Evolutionary conservation across 2,797 vertebrate species (phyloP).

Genomic region (Enteromius mattozi): DNA sequence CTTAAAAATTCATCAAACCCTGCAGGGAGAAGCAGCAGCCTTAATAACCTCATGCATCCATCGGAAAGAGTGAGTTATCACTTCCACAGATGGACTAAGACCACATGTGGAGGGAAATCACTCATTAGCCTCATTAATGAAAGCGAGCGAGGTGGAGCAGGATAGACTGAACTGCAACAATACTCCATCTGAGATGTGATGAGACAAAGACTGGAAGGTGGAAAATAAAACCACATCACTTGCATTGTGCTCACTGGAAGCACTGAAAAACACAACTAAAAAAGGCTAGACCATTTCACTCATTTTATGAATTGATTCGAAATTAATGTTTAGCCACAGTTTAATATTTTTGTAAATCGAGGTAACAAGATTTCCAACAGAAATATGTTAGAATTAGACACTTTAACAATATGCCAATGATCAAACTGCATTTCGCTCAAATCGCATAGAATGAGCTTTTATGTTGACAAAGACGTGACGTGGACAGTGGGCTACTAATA

Average conservation of each 20-base stretch:
- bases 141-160: background rate
- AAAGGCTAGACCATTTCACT: background rate
- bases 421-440: too few relatives aligned
- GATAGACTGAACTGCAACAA: background rate
- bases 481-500: too few relatives aligned
- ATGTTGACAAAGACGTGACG: background rate
- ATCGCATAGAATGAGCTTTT: background rate
- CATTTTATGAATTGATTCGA: background rate
- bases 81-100: background rate
- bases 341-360: background rate
- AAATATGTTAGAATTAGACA: background rate
- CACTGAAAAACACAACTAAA: background rate
- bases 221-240: background rate
- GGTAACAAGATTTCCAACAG: background rate
- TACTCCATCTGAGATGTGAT: background rate
- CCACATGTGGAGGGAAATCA: conserved; percentile 37
- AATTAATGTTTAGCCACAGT: background rate
- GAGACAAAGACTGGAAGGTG: background rate
- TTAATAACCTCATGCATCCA: conserved; percentile 24
- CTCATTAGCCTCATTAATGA: conserved; percentile 6
- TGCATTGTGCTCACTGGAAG: background rate
- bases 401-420: background rate
- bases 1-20: conserved; percentile 52
- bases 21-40: conserved; percentile 29
- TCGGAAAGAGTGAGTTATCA: conserved; percentile 28